phyloP scores from a whole-genome alignment of 1,140 invertebrate species.

The Lepidostoma basale region DNA sequence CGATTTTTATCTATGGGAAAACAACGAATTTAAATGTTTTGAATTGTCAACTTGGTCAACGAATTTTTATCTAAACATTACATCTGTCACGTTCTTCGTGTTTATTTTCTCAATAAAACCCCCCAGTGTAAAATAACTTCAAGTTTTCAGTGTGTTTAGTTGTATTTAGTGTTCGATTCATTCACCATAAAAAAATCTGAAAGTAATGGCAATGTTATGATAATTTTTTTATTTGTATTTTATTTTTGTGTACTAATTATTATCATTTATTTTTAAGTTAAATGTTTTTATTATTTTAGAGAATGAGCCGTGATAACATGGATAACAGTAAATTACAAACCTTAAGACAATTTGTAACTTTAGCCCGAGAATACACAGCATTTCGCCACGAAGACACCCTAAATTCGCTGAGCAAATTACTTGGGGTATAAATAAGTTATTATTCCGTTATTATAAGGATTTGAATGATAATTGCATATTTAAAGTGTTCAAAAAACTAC shows the following conservation, averaged over 20 bases:
- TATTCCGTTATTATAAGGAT: neutral
- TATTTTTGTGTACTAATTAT: neutral
- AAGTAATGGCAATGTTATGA: no score
- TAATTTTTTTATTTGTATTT: no score
- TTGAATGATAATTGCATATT: neutral
- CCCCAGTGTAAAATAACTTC: no score
- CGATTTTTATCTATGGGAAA: no score
- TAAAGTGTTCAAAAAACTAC: neutral
- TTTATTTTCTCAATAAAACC: no score
- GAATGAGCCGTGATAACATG: conserved; percentile 11
- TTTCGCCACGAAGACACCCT: conserved; percentile 56
- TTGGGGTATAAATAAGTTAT: conserved; percentile 51
- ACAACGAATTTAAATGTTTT: no score
- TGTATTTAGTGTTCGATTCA: no score
- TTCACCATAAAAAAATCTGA: no score
- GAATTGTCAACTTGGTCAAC: no score
- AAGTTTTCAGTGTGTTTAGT: no score
- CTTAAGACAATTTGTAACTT: conserved; percentile 57
- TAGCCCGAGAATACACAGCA: conserved; percentile 56
- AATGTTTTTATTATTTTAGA: neutral
- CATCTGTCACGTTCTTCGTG: no score
- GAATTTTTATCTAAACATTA: no score
- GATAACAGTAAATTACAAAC: conserved; percentile 55
- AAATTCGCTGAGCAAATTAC: conserved; percentile 55
- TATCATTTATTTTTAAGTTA: neutral